phyloP scores from a whole-genome alignment of 2,113 vertebrate species.

The Oceanites oceanicus region DNA sequence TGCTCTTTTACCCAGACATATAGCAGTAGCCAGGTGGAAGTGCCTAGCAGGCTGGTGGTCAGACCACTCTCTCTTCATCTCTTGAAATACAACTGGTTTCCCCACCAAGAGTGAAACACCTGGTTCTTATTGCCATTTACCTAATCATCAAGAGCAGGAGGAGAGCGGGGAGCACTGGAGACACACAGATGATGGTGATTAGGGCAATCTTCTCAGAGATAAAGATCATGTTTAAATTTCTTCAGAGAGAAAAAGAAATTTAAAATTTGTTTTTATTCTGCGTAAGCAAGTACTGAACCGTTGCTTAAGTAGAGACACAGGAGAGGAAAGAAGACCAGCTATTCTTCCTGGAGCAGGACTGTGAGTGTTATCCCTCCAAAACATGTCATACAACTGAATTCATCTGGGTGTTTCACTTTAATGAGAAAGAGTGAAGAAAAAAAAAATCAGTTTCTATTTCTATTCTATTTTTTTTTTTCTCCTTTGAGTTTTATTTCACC shows the following conservation, averaged over 20 bases:
- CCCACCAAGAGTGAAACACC: neutral
- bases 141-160: neutral
- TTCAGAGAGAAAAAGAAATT: neutral
- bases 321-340: neutral
- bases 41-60: rapidly evolving
- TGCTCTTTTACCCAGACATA: neutral
- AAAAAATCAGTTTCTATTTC: neutral
- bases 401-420: neutral
- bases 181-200: neutral
- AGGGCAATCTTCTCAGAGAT: neutral
- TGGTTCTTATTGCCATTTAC: neutral
- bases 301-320: neutral
- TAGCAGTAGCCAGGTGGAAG: rapidly evolving
- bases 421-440: neutral
- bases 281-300: neutral
- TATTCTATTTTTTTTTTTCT: neutral
- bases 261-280: neutral
- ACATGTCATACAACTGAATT: neutral
- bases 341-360: neutral
- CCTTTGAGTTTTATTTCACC: neutral
- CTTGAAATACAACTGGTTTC: neutral
- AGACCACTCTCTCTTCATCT: rapidly evolving
- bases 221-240: neutral
- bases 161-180: neutral
- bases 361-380: neutral